phyloP scores from a whole-genome alignment of 2,888 invertebrate genomes.

The Parnassius mnemosyne region DNA sequence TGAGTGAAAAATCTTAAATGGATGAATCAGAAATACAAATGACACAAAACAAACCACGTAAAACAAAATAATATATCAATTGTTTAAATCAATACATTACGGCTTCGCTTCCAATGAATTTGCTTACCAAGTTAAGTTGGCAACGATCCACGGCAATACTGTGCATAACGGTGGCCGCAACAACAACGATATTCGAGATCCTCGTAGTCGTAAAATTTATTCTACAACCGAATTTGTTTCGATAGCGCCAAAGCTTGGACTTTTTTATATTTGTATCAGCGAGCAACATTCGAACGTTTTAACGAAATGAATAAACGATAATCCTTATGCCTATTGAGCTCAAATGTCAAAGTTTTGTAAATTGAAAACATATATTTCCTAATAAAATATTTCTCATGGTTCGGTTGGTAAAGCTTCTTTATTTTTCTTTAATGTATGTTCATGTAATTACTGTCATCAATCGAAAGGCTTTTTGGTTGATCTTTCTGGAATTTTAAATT shows the following conservation, averaged over 20 bases:
- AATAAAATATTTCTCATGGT: no score
- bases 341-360: no score
- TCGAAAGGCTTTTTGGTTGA: no score
- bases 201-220: slow-evolving; percentile 51
- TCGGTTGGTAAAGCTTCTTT: no score
- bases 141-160: slow-evolving; percentile 19
- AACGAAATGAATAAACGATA: slow-evolving; percentile 10
- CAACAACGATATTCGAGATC: slow-evolving; percentile 25
- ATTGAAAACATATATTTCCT: no score
- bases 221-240: slow-evolving; percentile 49
- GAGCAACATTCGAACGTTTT: slow-evolving; percentile 1
- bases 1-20: no score
- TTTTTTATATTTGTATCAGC: slow-evolving; percentile 1
- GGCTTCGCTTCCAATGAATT: slow-evolving; percentile 18
- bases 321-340: background rate
- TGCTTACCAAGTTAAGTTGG: slow-evolving; percentile 21
- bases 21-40: no score
- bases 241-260: slow-evolving; percentile 28
- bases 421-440: no score
- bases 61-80: slow-evolving; percentile 4
- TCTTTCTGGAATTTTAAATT: no score
- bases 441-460: no score
- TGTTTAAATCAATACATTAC: slow-evolving; percentile 20
- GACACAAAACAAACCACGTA: background rate
- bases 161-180: slow-evolving; percentile 14